These are phyloP conservation scores for Rhagoletis zephyria DNA, from an alignment of 1,140 invertebrate genomes.

Conservation along the genomic window DNA sequence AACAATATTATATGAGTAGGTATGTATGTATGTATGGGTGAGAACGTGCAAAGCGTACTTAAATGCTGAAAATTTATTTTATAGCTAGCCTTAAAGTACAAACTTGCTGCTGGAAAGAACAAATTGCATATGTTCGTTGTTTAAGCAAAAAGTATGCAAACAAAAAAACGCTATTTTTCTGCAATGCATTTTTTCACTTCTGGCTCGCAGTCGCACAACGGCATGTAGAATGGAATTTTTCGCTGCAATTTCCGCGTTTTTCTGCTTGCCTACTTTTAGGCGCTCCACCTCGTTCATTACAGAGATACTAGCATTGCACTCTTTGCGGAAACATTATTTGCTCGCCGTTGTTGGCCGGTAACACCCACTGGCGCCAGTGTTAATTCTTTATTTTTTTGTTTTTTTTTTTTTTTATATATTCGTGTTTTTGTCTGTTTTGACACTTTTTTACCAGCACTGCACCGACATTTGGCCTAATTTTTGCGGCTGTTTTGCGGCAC, in stretches of 20 bases:
- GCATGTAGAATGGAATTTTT: no score
- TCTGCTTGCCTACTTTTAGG: constrained; percentile 14
- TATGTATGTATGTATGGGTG: not conserved
- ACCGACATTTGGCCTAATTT: constrained; percentile 45
- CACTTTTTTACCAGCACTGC: constrained; percentile 18
- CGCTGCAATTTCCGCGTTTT: not conserved
- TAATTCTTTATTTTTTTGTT: not conserved
- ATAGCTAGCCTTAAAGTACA: constrained; percentile 15
- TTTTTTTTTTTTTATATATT: no score
- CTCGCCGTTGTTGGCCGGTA: not conserved
- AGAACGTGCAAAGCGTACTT: constrained; percentile 29
- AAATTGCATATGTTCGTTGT: constrained; percentile 42
- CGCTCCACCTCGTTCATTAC: constrained; percentile 7
- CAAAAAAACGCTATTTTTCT: not conserved
- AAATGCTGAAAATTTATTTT: constrained; percentile 31
- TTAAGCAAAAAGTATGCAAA: not conserved
- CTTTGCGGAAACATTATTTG: constrained; percentile 3
- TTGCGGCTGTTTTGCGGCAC: constrained; percentile 3
- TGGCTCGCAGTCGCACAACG: no score
- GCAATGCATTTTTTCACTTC: not conserved
- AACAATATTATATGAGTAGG: not conserved
- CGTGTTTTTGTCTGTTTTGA: not conserved
- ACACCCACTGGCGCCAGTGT: not conserved
- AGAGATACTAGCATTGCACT: not conserved
- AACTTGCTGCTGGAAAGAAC: not conserved